phyloP scores from a whole-genome alignment of 2,888 invertebrate genomes.

The Rhamnusium bicolor region DNA sequence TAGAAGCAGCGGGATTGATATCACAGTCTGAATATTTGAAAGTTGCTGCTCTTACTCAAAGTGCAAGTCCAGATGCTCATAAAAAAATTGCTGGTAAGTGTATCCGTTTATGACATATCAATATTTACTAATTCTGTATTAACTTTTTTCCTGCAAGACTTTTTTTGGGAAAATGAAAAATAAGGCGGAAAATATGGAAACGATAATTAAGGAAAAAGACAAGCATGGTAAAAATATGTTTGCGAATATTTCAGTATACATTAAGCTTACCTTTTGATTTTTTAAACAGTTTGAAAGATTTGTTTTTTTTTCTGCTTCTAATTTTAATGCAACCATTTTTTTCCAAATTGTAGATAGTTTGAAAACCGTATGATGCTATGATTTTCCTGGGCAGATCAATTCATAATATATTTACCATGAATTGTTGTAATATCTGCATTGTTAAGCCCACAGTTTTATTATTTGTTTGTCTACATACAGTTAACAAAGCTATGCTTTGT shows the following conservation, averaged over 20 bases:
- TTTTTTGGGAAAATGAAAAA: slow-evolving; percentile 98
- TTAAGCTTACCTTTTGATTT: slow-evolving; percentile 41
- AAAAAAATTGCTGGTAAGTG: slow-evolving; percentile 88
- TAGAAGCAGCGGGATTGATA: slow-evolving; percentile 92
- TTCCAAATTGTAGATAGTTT: background rate
- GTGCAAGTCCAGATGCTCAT: slow-evolving; percentile 89
- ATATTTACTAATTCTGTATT: slow-evolving; percentile 32
- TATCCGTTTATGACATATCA: background rate
- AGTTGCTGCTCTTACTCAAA: slow-evolving; percentile 84
- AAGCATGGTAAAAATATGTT: slow-evolving; percentile 80
- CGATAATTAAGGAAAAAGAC: slow-evolving; percentile 93
- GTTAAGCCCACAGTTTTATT: too few species aligned
- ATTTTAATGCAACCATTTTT: background rate
- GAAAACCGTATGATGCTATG: background rate
- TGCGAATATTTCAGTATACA: slow-evolving; percentile 18
- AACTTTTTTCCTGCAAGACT: slow-evolving; percentile 76
- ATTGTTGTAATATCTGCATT: too few species aligned
- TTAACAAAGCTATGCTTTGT: too few species aligned
- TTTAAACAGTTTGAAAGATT: slow-evolving; percentile 3
- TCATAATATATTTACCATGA: too few species aligned
- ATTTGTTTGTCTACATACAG: too few species aligned
- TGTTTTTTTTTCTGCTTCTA: background rate
- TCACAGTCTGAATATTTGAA: slow-evolving; percentile 87
- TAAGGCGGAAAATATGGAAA: slow-evolving; percentile 94
- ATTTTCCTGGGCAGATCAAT: too few species aligned